A percentile compares a stretch with the other conserved stretches of the same genome.
Evolutionary conservation across 2,888 invertebrate genomes (phyloP).

Genomic region (Eumacrocentrus americanus): DNA sequence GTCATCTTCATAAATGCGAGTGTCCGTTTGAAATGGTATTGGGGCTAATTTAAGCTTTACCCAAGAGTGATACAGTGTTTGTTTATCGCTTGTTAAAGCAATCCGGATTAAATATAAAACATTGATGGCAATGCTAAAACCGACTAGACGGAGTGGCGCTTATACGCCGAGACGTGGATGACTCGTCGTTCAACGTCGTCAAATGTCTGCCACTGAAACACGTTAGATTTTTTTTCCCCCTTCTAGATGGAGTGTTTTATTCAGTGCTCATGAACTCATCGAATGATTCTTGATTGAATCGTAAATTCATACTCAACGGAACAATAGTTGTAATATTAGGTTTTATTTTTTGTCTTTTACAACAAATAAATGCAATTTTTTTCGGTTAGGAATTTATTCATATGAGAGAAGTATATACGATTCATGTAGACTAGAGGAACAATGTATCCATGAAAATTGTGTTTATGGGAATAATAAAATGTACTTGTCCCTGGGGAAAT

Average conservation of each 20-base stretch:
- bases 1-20: slow-evolving; percentile 57
- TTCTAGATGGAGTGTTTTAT: not conserved
- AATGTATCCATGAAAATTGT: slow-evolving; percentile 59
- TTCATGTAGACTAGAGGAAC: slow-evolving; percentile 33
- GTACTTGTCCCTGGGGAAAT: slow-evolving; percentile 61
- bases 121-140: slow-evolving; percentile 50
- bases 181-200: slow-evolving; percentile 14
- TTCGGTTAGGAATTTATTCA: no score
- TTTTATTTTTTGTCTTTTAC: no score
- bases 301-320: no score
- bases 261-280: not conserved
- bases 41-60: slow-evolving; percentile 60
- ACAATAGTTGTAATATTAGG: no score
- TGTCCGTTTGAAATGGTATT: slow-evolving; percentile 58
- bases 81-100: slow-evolving; percentile 61
- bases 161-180: slow-evolving; percentile 31
- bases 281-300: no score
- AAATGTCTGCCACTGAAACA: slow-evolving; percentile 19
- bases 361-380: no score
- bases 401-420: not conserved
- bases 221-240: slow-evolving; percentile 15
- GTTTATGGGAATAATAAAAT: slow-evolving; percentile 61
- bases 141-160: slow-evolving; percentile 61
- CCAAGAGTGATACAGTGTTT: slow-evolving; percentile 58
- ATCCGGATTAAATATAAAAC: slow-evolving; percentile 60